phyloP scores from a whole-genome alignment of 2,888 invertebrate species.

The Invenusta paracnida region DNA sequence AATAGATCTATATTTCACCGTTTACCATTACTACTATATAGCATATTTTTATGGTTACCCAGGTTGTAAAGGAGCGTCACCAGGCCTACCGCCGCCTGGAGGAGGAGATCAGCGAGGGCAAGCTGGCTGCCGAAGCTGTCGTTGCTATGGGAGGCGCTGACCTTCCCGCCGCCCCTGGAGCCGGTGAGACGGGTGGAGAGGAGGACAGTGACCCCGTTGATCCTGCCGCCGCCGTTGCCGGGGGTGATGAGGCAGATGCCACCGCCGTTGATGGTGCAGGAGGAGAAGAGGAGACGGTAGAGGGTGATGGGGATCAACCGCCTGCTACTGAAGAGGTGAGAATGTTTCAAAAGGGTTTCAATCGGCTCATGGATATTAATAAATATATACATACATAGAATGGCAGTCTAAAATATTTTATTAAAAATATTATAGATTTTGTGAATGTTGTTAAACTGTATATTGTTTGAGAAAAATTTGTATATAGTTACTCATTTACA shows the following conservation, averaged over 20 bases:
- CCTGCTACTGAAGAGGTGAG: background rate
- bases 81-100: conserved; percentile 52
- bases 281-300: background rate
- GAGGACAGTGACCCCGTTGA: background rate
- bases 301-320: background rate
- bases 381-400: no score
- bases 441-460: no score
- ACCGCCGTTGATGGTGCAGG: background rate
- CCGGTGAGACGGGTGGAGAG: background rate
- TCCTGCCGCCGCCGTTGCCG: conserved; percentile 16
- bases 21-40: no score
- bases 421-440: no score
- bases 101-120: conserved; percentile 40
- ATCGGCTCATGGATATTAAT: no score
- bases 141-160: conserved; percentile 40
- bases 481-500: no score
- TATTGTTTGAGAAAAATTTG: no score
- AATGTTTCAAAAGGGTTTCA: background rate
- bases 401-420: no score
- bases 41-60: background rate
- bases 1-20: no score
- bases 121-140: conserved; percentile 44
- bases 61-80: conserved; percentile 51
- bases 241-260: background rate
- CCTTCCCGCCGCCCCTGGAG: conserved; percentile 1